Conservation (phyloP, 2,888 invertebrate genomes). For the Ennomos erosarius region DNA sequence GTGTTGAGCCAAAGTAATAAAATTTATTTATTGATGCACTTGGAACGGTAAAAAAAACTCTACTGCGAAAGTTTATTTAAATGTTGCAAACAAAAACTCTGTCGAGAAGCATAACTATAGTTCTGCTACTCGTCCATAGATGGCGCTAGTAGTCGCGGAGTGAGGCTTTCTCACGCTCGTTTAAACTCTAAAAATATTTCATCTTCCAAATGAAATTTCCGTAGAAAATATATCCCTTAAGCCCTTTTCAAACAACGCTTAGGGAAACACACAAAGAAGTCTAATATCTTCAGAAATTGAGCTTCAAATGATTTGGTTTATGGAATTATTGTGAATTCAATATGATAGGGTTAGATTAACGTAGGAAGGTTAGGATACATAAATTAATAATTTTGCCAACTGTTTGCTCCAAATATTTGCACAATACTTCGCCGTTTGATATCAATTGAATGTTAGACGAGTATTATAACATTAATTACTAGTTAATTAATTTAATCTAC, state of each 20-base stretch:
- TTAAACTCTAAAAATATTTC: conserved; percentile 8
- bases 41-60: conserved; percentile 3
- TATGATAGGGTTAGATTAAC: not conserved
- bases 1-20: conserved; percentile 9
- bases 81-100: no score
- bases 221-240: conserved; percentile 3
- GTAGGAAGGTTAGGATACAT: no score
- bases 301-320: conserved; percentile 13
- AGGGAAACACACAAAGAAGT: conserved; percentile 9
- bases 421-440: conserved; percentile 9
- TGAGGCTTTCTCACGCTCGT: not conserved
- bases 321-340: conserved; percentile 22
- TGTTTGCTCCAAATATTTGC: conserved; percentile 14
- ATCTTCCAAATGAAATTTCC: conserved; percentile 25
- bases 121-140: conserved; percentile 64
- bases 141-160: conserved; percentile 57
- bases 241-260: conserved; percentile 11
- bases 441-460: conserved; percentile 1
- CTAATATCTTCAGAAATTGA: conserved; percentile 18
- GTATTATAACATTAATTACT: not conserved
- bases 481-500: not conserved
- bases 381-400: not conserved
- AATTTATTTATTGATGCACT: conserved; percentile 1
- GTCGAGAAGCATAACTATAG: conserved; percentile 27
- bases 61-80: conserved; percentile 1